Evolutionary conservation across 2,888 invertebrate genomes (phyloP).

Genomic region (Icerya purchasi): DNA sequence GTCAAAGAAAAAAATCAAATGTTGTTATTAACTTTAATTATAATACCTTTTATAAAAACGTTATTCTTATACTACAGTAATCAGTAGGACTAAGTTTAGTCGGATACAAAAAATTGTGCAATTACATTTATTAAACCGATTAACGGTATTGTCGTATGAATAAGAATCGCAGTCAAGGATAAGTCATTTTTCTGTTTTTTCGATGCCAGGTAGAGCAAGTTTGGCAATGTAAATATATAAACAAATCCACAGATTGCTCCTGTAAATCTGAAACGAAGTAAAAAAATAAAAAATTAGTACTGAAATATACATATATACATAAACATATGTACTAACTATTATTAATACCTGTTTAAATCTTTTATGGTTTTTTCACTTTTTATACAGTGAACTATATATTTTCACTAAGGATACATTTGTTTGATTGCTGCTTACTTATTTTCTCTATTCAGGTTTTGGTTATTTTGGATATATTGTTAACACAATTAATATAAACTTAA

Average conservation of each 20-base stretch:
- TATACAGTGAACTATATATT: too few species aligned
- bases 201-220: constrained; percentile 50
- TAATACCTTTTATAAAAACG: background rate
- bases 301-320: background rate
- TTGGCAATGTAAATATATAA: constrained; percentile 68
- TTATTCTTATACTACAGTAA: background rate
- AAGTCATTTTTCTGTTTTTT: constrained; percentile 37
- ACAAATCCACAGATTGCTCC: constrained; percentile 72
- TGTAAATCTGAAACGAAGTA: constrained; percentile 42
- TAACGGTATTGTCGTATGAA: constrained; percentile 42
- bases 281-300: background rate
- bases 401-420: too few species aligned
- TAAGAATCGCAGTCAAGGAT: constrained; percentile 30
- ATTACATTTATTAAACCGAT: constrained; percentile 52
- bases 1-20: background rate
- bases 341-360: too few species aligned
- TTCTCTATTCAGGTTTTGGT: too few species aligned
- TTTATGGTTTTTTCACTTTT: too few species aligned
- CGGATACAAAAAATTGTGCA: constrained; percentile 54
- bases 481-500: too few species aligned
- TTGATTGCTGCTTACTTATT: too few species aligned
- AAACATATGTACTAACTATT: too few species aligned
- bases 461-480: too few species aligned
- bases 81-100: background rate
- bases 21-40: background rate